Evolutionary conservation across 1,140 invertebrate species (phyloP), one percentile per base, ranked within the genome.

Genomic region (Euschistus heros): DNA sequence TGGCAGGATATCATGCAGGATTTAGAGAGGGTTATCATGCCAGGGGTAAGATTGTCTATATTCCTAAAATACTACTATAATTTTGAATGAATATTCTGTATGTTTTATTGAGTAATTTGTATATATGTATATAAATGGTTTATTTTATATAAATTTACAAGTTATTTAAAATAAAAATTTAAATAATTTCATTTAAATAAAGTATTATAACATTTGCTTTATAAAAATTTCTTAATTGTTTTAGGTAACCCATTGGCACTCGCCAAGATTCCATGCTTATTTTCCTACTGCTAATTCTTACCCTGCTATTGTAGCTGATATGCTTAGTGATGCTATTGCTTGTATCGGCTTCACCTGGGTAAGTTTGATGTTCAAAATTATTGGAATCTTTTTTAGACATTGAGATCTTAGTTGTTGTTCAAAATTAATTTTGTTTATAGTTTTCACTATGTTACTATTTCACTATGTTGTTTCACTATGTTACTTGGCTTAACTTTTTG

Each of bases 271-370:
- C 78, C 92, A 97, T 76, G 95, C 96, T 1, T 99, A 98, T 76
- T 99, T 94, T 77, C 94, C 97, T 0, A 97, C 95, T 0, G 94
- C 88, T 10, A 94, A 94, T 77, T 97, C 93, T 0, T 98, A 97
- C 75, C 89, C 96, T 0, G 85, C 92, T 2, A 86, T 91, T 70
- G 86, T 94, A 22, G 95, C 90, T n/a, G 96, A 99, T 72, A 98
- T 99, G 83, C 77, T 99, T 8, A 94, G 89, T 70, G 92, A 90
- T 57, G 92, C 91, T 13, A 94, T 98, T 69, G 89, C 88, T 26
- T 93, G 90, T 72, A 91, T 93, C 64, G 91, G 91, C 68, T 93
- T 93, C 73, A 83, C 87, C 30, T 93, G 89, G 88, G 88, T 91
- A 80, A 79, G 77, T 71, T 52, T 10, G 6, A 13, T 26, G 13